Evolutionary conservation across 1,140 invertebrate species (phyloP), one percentile per base, ranked within the genome.

Genomic region (Parasteatoda tepidariorum): DNA sequence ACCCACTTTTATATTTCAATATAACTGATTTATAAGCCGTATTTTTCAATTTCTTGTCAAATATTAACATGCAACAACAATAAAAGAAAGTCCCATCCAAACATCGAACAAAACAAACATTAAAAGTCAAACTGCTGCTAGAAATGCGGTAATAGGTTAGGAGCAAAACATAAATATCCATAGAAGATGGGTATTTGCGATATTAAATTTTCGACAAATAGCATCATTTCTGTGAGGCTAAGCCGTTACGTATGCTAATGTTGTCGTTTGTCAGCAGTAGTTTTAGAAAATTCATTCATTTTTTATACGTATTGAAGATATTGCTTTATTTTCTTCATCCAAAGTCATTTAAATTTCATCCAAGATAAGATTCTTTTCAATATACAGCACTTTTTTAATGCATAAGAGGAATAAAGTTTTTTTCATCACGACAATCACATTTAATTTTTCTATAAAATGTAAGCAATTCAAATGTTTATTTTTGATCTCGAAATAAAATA

Each of bases 131-230:
- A n/a, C n/a, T n/a, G n/a, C n/a, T n/a, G n/a, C n/a, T n/a, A n/a
- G n/a, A 30, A 33, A 18, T 15, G 57, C 54, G 34, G n/a, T 3
- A 74, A 30, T 59, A 61, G 61, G 57, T 74, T 38, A 22, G 31
- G 31, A 48, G 55, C 55, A 71, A 71, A 71, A 55, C 68, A 59
- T 73, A 59, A 59, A 59, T 73, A 34, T 61, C 55, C 54, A 61
- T 26, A 41, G 13, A 74, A 59, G 33, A 76, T 31, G 26, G 34
- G 38, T 48, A 76, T 76, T 76, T 48, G 38, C 24, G 59, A 76
- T 76, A 76, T 76, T 76, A 76, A 76, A 76, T 64, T 66, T 61
- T 66, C 59, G 61, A 76, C 74, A 76, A 76, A 76, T 64, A 76
- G 61, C 74, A 54, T 76, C 61, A 66, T 54, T 76, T 76, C 34